phyloP scores from a whole-genome alignment of 2,113 vertebrate species.

The Pterocles orientalis region DNA sequence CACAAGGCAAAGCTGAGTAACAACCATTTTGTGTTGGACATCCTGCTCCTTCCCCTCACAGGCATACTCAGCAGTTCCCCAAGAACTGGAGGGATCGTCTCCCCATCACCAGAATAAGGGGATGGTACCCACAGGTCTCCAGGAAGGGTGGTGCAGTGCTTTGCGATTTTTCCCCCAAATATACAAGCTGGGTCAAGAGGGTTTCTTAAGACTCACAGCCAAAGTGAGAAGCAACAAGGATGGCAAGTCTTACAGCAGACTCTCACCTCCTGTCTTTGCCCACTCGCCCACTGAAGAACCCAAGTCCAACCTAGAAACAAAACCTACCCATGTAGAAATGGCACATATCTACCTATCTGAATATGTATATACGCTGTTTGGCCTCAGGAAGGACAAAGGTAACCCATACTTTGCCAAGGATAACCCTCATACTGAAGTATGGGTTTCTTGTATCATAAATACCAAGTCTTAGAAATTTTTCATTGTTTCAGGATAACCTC shows the following conservation, averaged over 20 bases:
- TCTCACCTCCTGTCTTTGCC: background rate
- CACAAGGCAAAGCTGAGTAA: background rate
- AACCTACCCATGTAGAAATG: background rate
- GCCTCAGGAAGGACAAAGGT: background rate
- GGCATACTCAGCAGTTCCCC: background rate
- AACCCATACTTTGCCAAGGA: background rate
- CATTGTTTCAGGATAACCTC: background rate
- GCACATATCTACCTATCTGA: background rate
- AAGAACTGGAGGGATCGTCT: background rate
- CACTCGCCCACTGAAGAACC: background rate
- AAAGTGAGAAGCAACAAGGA: background rate
- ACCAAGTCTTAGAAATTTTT: background rate
- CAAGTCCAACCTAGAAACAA: background rate
- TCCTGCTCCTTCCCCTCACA: background rate
- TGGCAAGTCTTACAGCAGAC: background rate
- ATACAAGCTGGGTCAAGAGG: background rate
- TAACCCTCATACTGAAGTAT: background rate
- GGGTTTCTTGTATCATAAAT: background rate
- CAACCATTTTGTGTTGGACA: background rate
- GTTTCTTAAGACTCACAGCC: background rate
- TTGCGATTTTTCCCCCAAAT: background rate
- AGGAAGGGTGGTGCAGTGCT: background rate
- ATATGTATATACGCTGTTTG: rapidly evolving
- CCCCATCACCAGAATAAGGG: background rate
- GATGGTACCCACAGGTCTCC: background rate